These are phyloP conservation scores for Nymphalis urticae DNA, from an alignment of 2,888 invertebrate genomes.

Conservation along the genomic window DNA sequence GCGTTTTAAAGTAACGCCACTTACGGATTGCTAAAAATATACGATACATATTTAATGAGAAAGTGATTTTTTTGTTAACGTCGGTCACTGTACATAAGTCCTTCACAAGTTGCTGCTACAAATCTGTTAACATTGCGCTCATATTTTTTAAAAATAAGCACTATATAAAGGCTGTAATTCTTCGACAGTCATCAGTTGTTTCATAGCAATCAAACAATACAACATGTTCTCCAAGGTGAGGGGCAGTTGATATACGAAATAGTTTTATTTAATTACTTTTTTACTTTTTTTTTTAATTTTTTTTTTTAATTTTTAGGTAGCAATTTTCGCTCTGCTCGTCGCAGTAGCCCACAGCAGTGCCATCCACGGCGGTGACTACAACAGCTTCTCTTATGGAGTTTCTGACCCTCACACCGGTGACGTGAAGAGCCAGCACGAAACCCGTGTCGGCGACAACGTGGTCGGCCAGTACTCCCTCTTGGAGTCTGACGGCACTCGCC, in stretches of 20 bases:
- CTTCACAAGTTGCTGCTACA: conserved; percentile 42
- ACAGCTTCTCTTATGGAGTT: conserved; percentile 78
- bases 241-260: no score
- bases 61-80: conserved; percentile 40
- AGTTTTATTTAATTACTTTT: no score
- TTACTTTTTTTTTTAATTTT: neutral
- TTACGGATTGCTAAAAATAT: no score
- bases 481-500: conserved; percentile 76
- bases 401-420: conserved; percentile 77
- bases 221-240: conserved; percentile 45
- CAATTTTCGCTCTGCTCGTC: conserved; percentile 69
- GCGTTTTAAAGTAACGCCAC: neutral
- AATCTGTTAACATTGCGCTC: conserved; percentile 35
- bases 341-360: conserved; percentile 66
- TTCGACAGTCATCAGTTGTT: conserved; percentile 42
- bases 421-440: conserved; percentile 74
- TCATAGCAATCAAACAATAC: conserved; percentile 39
- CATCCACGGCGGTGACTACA: conserved; percentile 59
- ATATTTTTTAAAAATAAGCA: conserved; percentile 35
- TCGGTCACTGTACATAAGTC: conserved; percentile 39
- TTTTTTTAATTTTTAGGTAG: conserved; percentile 63
- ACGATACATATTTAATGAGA: conserved; percentile 22
- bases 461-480: conserved; percentile 75
- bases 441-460: conserved; percentile 73
- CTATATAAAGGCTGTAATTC: conserved; percentile 42